A percentile compares a stretch with the other conserved stretches of the same genome.
Evolutionary conservation across 2,797 vertebrate species (phyloP).

Genomic region (Ciconia nigra): DNA sequence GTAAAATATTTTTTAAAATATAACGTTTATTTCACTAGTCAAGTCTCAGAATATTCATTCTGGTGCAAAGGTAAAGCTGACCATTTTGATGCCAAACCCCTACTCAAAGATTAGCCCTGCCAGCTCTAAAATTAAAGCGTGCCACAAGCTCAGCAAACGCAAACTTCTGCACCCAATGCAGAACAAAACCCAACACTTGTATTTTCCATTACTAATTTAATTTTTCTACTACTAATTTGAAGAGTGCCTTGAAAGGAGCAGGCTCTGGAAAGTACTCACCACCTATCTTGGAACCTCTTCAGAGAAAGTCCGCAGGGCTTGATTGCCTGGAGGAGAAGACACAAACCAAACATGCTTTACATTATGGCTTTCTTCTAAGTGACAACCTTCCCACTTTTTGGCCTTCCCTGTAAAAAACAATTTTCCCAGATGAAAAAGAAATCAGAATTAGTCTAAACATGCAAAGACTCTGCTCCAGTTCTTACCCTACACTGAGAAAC

Average conservation of each 20-base stretch:
- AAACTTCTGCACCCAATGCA: background rate
- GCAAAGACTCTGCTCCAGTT: background rate
- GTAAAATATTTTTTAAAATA: background rate
- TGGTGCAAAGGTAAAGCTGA: background rate
- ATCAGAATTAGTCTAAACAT: background rate
- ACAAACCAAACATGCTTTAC: conserved; percentile 1
- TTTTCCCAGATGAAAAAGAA: background rate
- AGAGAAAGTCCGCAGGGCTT: background rate
- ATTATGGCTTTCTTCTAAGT: background rate
- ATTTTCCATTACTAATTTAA: background rate
- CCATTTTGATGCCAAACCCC: background rate
- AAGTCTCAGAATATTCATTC: background rate
- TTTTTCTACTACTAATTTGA: background rate
- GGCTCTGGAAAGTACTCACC: conserved; percentile 24
- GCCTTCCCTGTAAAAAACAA: background rate
- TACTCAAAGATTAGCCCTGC: background rate
- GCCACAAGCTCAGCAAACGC: background rate
- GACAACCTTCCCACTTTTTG: background rate
- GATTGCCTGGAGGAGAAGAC: background rate
- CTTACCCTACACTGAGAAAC: background rate
- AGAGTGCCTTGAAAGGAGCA: background rate
- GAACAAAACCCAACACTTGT: background rate
- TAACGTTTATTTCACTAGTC: background rate
- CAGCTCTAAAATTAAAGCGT: background rate
- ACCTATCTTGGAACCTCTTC: conserved; percentile 58